These are phyloP conservation scores for Pongo pygmaeus DNA, from an alignment of 2,113 vertebrate genomes.

Conservation along the genomic window DNA sequence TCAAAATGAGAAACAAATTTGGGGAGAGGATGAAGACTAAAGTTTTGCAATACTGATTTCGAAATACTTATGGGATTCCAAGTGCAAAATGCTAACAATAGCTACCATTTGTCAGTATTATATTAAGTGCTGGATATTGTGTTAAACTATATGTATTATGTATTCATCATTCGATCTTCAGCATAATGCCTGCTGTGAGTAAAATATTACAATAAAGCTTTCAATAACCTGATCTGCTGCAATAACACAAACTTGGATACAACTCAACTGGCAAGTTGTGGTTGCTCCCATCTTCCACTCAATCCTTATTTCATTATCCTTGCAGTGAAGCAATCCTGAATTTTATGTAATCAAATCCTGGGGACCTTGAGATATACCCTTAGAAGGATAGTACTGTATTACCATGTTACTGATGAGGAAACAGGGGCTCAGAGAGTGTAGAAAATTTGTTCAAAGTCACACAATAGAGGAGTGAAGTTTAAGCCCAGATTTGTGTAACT, in stretches of 20 bases:
- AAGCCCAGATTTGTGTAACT: neutral
- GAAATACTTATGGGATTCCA: neutral
- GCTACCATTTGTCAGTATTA: neutral
- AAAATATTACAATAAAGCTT: neutral
- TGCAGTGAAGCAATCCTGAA: neutral
- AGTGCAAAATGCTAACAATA: neutral
- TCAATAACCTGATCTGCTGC: too few species aligned
- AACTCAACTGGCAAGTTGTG: neutral
- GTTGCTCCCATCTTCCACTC: neutral
- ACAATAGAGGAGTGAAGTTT: neutral
- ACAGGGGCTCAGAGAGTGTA: neutral
- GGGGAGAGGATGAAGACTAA: conserved; percentile 1
- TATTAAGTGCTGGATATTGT: neutral
- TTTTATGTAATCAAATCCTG: neutral
- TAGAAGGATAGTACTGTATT: neutral
- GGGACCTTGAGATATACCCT: neutral
- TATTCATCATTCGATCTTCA: neutral
- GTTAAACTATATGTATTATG: neutral
- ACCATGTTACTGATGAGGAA: neutral
- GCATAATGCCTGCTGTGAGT: neutral
- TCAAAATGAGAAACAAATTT: neutral
- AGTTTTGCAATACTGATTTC: neutral
- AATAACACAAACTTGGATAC: neutral
- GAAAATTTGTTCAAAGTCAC: neutral
- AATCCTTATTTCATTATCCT: neutral